These are phyloP conservation scores for Temnothorax curvispinosus DNA, from an alignment of 1,140 invertebrate genomes.

Conservation along the genomic window DNA sequence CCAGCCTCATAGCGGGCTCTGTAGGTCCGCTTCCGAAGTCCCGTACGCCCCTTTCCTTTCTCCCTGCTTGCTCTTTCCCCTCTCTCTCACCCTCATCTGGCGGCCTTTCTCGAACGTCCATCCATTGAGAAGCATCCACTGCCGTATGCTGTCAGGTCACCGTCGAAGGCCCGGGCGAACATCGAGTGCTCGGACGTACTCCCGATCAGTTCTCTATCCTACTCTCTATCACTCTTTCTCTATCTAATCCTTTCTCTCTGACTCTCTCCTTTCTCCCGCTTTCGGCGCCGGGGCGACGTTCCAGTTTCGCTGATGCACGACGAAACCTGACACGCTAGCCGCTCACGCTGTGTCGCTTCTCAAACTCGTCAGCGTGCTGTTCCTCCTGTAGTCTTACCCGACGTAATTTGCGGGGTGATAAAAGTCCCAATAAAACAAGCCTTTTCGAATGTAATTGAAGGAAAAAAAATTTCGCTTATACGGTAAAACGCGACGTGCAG, in stretches of 20 bases:
- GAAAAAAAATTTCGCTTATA: not conserved
- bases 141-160: slow-evolving; percentile 42
- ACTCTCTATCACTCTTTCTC: not conserved
- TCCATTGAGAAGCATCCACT: slow-evolving; percentile 42
- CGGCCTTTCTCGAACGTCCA: slow-evolving; percentile 32
- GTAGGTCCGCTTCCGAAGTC: slow-evolving; percentile 53
- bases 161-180: slow-evolving; percentile 42
- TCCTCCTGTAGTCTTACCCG: slow-evolving; percentile 12
- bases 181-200: slow-evolving; percentile 40
- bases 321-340: slow-evolving; percentile 44
- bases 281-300: slow-evolving; percentile 4
- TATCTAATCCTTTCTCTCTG: not conserved
- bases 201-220: not conserved
- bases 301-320: slow-evolving; percentile 54
- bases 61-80: not conserved
- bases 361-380: slow-evolving; percentile 32
- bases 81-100: not conserved
- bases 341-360: slow-evolving; percentile 18
- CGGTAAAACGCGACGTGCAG: not conserved
- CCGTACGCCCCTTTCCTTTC: slow-evolving; percentile 24
- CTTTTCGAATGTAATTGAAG: not conserved
- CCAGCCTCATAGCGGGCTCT: slow-evolving; percentile 55
- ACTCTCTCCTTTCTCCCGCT: slow-evolving; percentile 34
- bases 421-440: not conserved
- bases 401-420: slow-evolving; percentile 33